Conservation (phyloP, 2,113 vertebrate species). For the Gnathonemus echidnorhynchus region DNA sequence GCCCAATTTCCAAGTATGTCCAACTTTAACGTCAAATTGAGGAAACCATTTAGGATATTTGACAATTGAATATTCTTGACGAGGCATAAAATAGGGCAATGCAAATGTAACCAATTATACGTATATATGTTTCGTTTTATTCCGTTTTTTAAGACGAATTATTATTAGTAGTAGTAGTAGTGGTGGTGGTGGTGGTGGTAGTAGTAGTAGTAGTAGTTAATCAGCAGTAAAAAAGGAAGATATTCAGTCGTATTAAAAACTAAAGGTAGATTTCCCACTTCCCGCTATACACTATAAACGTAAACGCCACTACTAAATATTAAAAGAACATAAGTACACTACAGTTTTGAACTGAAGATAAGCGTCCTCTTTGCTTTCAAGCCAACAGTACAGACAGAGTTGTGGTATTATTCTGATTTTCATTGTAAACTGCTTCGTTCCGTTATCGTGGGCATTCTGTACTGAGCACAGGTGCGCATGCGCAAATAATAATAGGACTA, state of each 20-base stretch:
- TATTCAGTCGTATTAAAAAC: not conserved
- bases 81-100: not conserved
- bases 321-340: not conserved
- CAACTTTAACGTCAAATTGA: not conserved
- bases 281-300: not conserved
- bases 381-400: not conserved
- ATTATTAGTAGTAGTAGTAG: not conserved
- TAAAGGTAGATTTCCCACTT: not conserved
- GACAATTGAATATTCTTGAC: not conserved
- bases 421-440: not conserved
- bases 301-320: not conserved
- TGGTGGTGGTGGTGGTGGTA: not conserved
- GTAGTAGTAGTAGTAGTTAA: not conserved
- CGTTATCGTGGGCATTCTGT: not conserved
- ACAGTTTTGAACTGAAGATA: not conserved
- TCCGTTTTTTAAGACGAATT: not conserved
- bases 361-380: not conserved
- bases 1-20: not conserved
- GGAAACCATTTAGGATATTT: not conserved
- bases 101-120: not conserved
- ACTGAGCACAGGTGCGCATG: not conserved
- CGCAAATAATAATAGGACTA: not conserved
- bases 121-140: not conserved
- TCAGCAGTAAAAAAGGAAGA: not conserved
- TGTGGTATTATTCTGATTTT: not conserved